Conservation (phyloP, 2,113 vertebrate genomes). For the Neomonachus schauinslandi region DNA sequence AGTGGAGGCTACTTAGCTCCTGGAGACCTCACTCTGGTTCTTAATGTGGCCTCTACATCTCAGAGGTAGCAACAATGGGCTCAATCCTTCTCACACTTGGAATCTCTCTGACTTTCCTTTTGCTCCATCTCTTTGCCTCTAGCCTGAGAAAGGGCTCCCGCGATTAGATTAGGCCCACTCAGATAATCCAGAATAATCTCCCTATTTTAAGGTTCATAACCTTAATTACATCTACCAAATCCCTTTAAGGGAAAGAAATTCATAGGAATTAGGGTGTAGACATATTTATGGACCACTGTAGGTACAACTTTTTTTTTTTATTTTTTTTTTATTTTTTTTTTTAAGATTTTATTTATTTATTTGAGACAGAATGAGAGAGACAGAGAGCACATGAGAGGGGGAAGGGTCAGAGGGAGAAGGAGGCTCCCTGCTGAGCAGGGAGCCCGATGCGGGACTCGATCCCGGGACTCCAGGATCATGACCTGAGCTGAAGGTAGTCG, state of each 20-base stretch:
- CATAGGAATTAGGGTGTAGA: neutral
- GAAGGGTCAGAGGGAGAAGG: too few species aligned
- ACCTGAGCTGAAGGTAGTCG: too few species aligned
- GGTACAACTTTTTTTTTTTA: neutral
- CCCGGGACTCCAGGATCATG: too few species aligned
- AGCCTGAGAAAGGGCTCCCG: neutral
- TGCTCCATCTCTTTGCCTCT: neutral
- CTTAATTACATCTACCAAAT: neutral
- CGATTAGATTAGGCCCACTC: neutral
- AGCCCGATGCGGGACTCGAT: too few species aligned
- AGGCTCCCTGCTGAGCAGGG: too few species aligned
- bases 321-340: too few species aligned
- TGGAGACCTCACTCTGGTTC: neutral
- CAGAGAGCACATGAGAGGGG: too few species aligned
- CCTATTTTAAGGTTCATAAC: neutral
- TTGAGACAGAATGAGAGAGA: too few species aligned
- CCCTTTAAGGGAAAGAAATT: neutral
- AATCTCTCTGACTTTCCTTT: neutral
- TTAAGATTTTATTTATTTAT: too few species aligned
- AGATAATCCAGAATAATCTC: constrained; percentile 15
- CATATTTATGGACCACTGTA: neutral
- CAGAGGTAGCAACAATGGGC: neutral
- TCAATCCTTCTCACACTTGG: neutral
- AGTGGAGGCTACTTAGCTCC: neutral
- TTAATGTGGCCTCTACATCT: neutral